phyloP scores from a whole-genome alignment of 2,113 vertebrate species.

The Syngnathus scovelli region DNA sequence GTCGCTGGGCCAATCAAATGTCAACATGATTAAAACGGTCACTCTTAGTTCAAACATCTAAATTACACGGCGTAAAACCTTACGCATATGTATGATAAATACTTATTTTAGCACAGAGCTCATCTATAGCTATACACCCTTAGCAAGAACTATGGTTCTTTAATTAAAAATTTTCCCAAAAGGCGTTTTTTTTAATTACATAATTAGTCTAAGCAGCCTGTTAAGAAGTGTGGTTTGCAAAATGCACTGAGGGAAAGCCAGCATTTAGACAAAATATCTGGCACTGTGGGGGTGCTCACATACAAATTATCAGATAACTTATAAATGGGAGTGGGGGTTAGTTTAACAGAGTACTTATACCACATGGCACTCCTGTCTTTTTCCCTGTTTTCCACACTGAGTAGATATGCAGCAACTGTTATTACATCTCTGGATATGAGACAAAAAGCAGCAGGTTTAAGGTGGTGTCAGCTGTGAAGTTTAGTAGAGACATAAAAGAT shows the following conservation, averaged over 20 bases:
- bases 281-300: slow-evolving; percentile 89
- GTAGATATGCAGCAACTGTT: background rate
- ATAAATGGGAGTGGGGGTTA: slow-evolving; percentile 54
- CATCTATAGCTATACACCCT: slow-evolving; percentile 58
- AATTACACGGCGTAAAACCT: slow-evolving; percentile 21
- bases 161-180: slow-evolving; percentile 91
- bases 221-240: slow-evolving; percentile 95
- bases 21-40: slow-evolving; percentile 52
- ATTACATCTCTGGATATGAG: background rate
- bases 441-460: slow-evolving; percentile 21
- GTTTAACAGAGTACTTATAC: slow-evolving; percentile 20
- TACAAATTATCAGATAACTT: slow-evolving; percentile 99
- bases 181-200: slow-evolving; percentile 95
- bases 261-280: slow-evolving; percentile 98
- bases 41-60: slow-evolving; percentile 41
- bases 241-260: slow-evolving; percentile 95
- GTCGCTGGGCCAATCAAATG: slow-evolving; percentile 48
- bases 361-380: slow-evolving; percentile 21
- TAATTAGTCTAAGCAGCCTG: slow-evolving; percentile 93
- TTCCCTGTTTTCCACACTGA: slow-evolving; percentile 12
- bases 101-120: slow-evolving; percentile 15
- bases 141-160: slow-evolving; percentile 84
- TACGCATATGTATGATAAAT: background rate
- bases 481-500: slow-evolving; percentile 27
- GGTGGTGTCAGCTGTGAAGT: slow-evolving; percentile 10